These are phyloP conservation scores for Cricetomys ansorgei DNA, from an alignment of 2,113 vertebrate species.

Conservation along the genomic window DNA sequence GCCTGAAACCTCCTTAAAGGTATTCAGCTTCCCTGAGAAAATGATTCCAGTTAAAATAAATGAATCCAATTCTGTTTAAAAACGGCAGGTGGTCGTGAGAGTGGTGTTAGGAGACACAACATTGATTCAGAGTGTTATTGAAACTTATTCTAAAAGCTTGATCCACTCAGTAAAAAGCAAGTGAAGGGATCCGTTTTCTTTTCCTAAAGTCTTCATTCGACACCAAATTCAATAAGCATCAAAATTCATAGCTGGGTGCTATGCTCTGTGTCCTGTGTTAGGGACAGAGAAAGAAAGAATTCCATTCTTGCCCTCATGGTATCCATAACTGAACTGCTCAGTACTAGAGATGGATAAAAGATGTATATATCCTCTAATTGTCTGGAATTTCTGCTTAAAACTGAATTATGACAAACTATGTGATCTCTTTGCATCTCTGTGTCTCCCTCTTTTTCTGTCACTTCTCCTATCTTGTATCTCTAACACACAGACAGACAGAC, in stretches of 20 bases:
- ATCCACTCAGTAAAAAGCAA: not conserved
- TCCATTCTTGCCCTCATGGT: not conserved
- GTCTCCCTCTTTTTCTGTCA: not conserved
- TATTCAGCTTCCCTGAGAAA: slow-evolving; percentile 39
- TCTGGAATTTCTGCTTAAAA: not conserved
- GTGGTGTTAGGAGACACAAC: not conserved
- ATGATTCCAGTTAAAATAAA: slow-evolving; percentile 53
- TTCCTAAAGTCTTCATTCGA: slow-evolving; percentile 26
- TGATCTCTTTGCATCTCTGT: not conserved
- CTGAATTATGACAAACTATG: not conserved
- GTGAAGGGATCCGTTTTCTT: not conserved
- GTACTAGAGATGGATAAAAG: not conserved
- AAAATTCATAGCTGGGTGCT: not conserved
- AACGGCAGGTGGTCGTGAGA: not conserved
- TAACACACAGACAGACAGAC: not conserved
- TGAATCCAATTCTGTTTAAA: not conserved
- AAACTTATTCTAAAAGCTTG: slow-evolving; percentile 26
- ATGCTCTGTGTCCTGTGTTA: not conserved
- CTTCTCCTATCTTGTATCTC: not conserved
- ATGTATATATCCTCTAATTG: not conserved
- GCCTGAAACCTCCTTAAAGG: not conserved
- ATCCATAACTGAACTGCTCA: not conserved
- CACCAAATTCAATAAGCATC: not conserved
- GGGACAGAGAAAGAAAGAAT: not conserved
- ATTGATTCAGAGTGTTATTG: not conserved